A percentile compares a stretch with the other conserved stretches of the same genome.
phyloP scores from a whole-genome alignment of 2,113 vertebrate genomes.

The Forbesichthys papilliferus region DNA sequence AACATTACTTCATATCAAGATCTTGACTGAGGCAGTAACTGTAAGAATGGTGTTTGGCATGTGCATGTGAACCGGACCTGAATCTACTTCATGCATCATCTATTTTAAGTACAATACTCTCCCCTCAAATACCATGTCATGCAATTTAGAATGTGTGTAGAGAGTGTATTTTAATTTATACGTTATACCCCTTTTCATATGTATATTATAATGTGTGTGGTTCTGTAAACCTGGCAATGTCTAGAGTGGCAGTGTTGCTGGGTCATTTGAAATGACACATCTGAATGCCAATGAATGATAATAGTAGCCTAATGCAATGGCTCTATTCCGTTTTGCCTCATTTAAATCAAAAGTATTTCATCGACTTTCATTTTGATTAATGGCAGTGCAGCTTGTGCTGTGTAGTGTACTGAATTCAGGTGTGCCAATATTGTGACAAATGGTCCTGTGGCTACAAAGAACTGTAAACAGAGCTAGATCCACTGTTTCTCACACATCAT shows the following conservation, averaged over 20 bases:
- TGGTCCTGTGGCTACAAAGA: slow-evolving; percentile 64
- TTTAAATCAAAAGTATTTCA: slow-evolving; percentile 52
- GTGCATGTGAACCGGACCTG: too few species aligned
- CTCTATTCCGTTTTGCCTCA: slow-evolving; percentile 51
- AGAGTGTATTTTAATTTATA: slow-evolving; percentile 39
- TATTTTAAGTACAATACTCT: too few species aligned
- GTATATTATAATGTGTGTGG: slow-evolving; percentile 41
- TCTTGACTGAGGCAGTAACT: too few species aligned
- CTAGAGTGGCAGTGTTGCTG: too few species aligned
- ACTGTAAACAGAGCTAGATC: slow-evolving; percentile 55
- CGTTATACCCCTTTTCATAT: slow-evolving; percentile 41
- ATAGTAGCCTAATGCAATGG: slow-evolving; percentile 24
- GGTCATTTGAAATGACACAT: slow-evolving; percentile 37
- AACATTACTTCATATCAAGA: too few species aligned
- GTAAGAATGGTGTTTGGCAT: too few species aligned
- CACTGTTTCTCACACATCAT: slow-evolving; percentile 54
- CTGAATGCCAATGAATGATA: slow-evolving; percentile 42
- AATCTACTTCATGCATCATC: too few species aligned
- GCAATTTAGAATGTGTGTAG: too few species aligned
- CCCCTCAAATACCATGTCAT: too few species aligned
- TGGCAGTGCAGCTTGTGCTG: slow-evolving; percentile 39
- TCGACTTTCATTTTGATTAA: slow-evolving; percentile 65
- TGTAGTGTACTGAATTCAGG: slow-evolving; percentile 40
- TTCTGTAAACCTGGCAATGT: too few species aligned
- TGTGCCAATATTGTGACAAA: slow-evolving; percentile 64